A percentile compares a stretch with the other conserved stretches of the same genome.
phyloP scores from a whole-genome alignment of 2,113 vertebrate genomes.

The Erythrocercus mccallii region DNA sequence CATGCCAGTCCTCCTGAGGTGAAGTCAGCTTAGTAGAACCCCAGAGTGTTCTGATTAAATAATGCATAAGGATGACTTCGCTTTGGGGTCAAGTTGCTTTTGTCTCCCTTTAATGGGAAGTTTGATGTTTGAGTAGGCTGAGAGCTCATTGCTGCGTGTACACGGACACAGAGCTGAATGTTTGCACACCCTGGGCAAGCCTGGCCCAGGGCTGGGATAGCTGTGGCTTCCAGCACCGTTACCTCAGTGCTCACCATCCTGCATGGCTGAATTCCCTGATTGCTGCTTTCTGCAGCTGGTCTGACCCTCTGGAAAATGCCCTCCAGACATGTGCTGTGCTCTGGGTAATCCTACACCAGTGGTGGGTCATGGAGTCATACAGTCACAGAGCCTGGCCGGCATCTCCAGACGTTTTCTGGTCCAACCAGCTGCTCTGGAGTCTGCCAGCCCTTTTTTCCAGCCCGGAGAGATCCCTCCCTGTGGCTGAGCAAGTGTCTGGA shows the following conservation, averaged over 20 bases:
- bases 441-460: background rate
- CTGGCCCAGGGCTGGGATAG: background rate
- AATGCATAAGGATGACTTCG: background rate
- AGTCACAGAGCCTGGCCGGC: accelerated
- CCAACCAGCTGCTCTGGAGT: background rate
- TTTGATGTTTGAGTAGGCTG: background rate
- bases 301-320: background rate
- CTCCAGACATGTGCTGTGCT: background rate
- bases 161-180: background rate
- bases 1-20: accelerated
- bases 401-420: background rate
- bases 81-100: background rate
- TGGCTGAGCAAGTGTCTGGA: background rate
- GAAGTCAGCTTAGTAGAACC: background rate
- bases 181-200: background rate
- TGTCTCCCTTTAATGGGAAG: background rate
- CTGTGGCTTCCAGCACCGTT: background rate
- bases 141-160: background rate
- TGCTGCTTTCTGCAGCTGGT: background rate
- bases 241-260: accelerated
- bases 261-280: background rate
- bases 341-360: background rate
- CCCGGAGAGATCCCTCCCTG: background rate
- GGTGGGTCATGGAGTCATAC: background rate
- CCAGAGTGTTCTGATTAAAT: background rate